Conservation (phyloP, 2,797 vertebrate species). For the Trachops cirrhosus region DNA sequence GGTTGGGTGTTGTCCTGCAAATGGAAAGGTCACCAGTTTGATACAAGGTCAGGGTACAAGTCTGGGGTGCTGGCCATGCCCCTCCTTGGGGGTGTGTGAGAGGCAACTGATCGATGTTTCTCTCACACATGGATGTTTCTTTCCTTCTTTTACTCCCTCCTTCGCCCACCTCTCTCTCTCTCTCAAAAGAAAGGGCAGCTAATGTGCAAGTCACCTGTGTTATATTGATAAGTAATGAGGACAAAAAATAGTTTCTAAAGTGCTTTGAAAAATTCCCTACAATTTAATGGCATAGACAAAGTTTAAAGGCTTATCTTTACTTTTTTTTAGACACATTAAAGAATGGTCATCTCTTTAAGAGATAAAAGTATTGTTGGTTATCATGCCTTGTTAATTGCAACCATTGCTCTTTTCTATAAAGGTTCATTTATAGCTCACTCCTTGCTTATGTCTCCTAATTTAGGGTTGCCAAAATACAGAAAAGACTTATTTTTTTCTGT, state of each 20-base stretch:
- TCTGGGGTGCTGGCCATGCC: no score
- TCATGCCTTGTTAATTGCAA: slow-evolving; percentile 23
- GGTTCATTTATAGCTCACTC: not conserved
- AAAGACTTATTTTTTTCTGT: slow-evolving; percentile 3
- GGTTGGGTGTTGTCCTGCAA: no score
- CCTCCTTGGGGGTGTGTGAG: no score
- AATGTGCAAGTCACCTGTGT: not conserved
- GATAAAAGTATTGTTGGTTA: slow-evolving; percentile 8
- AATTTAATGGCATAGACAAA: slow-evolving; percentile 17
- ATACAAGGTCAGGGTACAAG: no score
- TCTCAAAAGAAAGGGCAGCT: not conserved
- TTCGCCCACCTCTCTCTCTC: no score
- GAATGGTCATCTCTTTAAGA: slow-evolving; percentile 19
- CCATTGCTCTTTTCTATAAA: slow-evolving; percentile 4
- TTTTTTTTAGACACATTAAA: not conserved
- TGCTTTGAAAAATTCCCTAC: not conserved
- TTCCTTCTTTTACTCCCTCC: no score
- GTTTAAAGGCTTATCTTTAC: not conserved
- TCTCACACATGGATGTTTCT: no score
- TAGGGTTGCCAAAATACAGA: not conserved
- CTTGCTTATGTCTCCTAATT: slow-evolving; percentile 24
- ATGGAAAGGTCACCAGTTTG: no score
- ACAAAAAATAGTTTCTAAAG: not conserved
- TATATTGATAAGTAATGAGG: not conserved
- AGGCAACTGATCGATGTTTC: no score